phyloP scores from a whole-genome alignment of 2,888 invertebrate genomes.

The Strigamia crassipes region DNA sequence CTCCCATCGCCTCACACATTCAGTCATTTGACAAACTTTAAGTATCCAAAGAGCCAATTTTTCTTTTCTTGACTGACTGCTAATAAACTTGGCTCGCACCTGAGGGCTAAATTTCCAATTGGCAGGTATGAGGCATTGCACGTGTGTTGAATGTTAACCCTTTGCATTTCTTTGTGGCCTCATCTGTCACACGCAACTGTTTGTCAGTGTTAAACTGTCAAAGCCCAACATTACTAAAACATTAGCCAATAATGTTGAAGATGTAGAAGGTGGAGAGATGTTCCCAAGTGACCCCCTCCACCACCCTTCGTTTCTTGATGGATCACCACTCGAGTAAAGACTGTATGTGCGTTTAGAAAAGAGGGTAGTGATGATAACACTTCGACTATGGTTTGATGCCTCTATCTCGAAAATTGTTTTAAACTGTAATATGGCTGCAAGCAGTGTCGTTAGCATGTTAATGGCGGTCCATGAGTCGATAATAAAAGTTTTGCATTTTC shows the following conservation, averaged over 20 bases:
- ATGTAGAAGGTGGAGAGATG: constrained; percentile 21
- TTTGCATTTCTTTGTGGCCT: constrained; percentile 1
- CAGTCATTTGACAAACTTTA: constrained; percentile 25
- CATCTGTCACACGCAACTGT: constrained; percentile 10
- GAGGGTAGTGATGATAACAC: constrained; percentile 11
- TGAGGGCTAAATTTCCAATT: background rate
- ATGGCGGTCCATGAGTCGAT: constrained; percentile 31
- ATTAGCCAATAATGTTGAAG: constrained; percentile 32
- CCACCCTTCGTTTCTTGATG: background rate
- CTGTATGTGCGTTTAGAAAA: background rate
- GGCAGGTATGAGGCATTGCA: constrained; percentile 12
- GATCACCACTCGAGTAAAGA: constrained; percentile 21
- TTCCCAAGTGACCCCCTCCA: constrained; percentile 10
- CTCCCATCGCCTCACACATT: background rate
- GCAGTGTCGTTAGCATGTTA: constrained; percentile 25
- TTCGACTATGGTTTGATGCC: background rate
- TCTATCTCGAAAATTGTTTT: constrained; percentile 33
- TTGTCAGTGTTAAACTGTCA: constrained; percentile 28
- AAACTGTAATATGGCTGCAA: constrained; percentile 28
- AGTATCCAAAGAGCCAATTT: constrained; percentile 22
- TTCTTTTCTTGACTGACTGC: constrained; percentile 32
- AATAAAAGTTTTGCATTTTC: constrained; percentile 28
- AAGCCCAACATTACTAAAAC: constrained; percentile 25
- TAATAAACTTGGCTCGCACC: constrained; percentile 19
- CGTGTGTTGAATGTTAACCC: constrained; percentile 26